Conservation (phyloP, 2,888 invertebrate species). For the Rotaria magnacalcarata region DNA sequence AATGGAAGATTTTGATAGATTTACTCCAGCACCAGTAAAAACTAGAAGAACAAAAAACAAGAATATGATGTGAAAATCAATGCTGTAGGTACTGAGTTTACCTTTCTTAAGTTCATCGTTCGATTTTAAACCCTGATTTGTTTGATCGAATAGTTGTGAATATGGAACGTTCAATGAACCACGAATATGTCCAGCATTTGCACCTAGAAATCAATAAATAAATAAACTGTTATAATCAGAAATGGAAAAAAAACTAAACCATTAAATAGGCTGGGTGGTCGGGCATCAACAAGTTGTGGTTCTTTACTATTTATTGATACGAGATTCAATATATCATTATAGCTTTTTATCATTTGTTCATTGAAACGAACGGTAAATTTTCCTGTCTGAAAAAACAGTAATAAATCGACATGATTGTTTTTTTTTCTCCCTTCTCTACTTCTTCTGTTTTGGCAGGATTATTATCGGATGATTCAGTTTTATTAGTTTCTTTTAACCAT, state of each 20-base stretch:
- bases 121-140: slow-evolving; percentile 38
- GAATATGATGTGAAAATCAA: too few species aligned
- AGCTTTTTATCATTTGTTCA: slow-evolving; percentile 47
- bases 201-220: neutral
- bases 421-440: slow-evolving; percentile 32
- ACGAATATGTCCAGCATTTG: slow-evolving; percentile 34
- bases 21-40: slow-evolving; percentile 50
- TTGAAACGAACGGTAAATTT: slow-evolving; percentile 50
- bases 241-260: neutral
- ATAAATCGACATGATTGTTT: neutral
- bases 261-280: slow-evolving; percentile 46
- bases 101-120: slow-evolving; percentile 34
- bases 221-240: neutral
- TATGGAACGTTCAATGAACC: slow-evolving; percentile 41
- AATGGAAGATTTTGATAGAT: slow-evolving; percentile 50
- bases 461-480: neutral
- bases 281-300: slow-evolving; percentile 49
- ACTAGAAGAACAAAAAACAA: slow-evolving; percentile 48
- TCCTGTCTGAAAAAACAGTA: slow-evolving; percentile 48
- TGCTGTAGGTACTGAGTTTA: neutral
- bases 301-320: slow-evolving; percentile 19
- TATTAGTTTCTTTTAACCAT: slow-evolving; percentile 48
- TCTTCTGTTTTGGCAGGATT: neutral
- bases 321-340: slow-evolving; percentile 48
- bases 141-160: slow-evolving; percentile 39